Evolutionary conservation across 2,113 vertebrate species (phyloP).

Genomic region (Mesocricetus auratus): DNA sequence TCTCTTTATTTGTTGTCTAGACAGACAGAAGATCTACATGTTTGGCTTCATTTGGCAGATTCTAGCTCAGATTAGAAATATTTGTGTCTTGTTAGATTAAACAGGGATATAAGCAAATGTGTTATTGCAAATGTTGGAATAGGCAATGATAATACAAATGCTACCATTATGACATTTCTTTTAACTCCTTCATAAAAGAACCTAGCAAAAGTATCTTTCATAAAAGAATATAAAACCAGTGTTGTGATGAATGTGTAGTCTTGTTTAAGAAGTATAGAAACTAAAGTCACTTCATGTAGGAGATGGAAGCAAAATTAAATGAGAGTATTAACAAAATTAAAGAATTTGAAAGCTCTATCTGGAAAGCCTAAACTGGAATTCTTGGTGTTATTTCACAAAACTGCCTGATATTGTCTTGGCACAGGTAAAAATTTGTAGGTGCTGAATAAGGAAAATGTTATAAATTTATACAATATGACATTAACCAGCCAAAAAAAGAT

Average conservation of each 20-base stretch:
- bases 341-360: not conserved
- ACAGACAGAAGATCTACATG: not conserved
- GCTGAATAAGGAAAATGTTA: not conserved
- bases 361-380: not conserved
- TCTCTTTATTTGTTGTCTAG: not conserved
- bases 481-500: not conserved
- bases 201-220: not conserved
- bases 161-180: not conserved
- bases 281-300: not conserved
- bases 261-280: not conserved
- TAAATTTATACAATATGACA: not conserved
- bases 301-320: not conserved
- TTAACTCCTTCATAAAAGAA: not conserved
- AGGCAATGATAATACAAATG: not conserved
- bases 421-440: not conserved
- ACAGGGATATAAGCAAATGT: not conserved
- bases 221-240: not conserved
- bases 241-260: not conserved
- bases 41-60: not conserved
- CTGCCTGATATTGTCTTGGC: not conserved
- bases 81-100: not conserved
- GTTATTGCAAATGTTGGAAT: not conserved
- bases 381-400: constrained; percentile 29
- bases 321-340: not conserved
- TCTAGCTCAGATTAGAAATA: not conserved